These are phyloP conservation scores for Nasua narica DNA, from an alignment of 2,797 vertebrate genomes.

Conservation along the genomic window DNA sequence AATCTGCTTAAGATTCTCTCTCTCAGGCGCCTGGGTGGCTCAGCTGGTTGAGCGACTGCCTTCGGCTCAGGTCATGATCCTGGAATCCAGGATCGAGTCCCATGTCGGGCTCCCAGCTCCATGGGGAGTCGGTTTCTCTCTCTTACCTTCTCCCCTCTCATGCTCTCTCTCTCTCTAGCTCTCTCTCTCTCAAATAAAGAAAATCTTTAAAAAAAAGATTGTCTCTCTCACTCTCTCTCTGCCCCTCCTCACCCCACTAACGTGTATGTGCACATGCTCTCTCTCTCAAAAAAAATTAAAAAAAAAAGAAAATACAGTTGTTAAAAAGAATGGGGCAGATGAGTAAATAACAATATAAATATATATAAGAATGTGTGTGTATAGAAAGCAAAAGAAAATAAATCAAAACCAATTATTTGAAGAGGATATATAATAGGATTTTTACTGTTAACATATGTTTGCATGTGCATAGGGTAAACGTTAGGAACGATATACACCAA, in stretches of 20 bases:
- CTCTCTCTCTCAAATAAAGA: not conserved
- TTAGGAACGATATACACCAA: not conserved
- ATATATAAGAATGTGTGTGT: not conserved
- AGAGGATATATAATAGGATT: not conserved
- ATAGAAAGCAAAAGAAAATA: not conserved
- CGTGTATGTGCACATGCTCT: fast-evolving
- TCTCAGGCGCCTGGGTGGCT: no score
- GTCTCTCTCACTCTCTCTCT: not conserved
- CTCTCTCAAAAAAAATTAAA: not conserved
- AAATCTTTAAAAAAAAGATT: not conserved
- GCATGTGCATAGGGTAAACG: not conserved
- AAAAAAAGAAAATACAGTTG: not conserved
- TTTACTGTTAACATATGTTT: not conserved
- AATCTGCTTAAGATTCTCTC: no score
- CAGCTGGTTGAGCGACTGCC: no score
- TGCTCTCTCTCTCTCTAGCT: no score
- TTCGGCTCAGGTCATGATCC: no score
- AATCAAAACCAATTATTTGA: not conserved
- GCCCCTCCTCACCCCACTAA: not conserved
- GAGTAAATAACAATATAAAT: not conserved
- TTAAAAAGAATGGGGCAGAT: not conserved
- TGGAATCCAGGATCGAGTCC: no score
- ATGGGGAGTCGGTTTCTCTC: no score
- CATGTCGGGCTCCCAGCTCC: no score
- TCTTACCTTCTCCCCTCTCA: no score